Conservation (phyloP, 2,113 vertebrate genomes). For the Myanophis thanlyinensis region DNA sequence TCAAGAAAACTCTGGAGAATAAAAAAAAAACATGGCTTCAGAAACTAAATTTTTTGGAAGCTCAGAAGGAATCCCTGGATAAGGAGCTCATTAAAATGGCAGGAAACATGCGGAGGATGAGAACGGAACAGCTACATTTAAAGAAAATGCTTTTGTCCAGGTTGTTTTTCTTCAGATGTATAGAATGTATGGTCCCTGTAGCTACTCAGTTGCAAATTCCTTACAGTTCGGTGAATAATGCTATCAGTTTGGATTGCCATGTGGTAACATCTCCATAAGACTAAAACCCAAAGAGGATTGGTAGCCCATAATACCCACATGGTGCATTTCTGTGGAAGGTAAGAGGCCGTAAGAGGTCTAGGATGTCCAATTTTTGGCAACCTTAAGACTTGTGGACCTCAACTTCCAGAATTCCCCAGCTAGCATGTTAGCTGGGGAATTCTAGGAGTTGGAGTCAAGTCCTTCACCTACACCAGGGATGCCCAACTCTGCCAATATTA, state of each 20-base stretch:
- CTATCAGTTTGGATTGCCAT: not conserved
- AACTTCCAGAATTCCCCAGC: not conserved
- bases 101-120: slow-evolving; percentile 78
- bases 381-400: not conserved
- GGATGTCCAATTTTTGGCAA: not conserved
- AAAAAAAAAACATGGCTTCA: slow-evolving; percentile 74
- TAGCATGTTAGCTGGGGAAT: not conserved
- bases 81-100: slow-evolving; percentile 80
- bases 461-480: too few relatives aligned
- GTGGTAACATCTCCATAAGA: not conserved
- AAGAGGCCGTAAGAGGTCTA: not conserved
- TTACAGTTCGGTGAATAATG: not conserved
- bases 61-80: slow-evolving; percentile 79
- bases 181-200: not conserved
- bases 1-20: slow-evolving; percentile 72
- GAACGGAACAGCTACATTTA: slow-evolving; percentile 79
- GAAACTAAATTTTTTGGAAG: slow-evolving; percentile 76
- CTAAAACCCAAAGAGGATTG: not conserved
- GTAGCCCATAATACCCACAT: not conserved
- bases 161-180: slow-evolving; percentile 48
- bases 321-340: not conserved
- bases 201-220: not conserved
- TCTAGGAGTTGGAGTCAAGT: too few relatives aligned
- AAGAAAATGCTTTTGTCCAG: slow-evolving; percentile 76
- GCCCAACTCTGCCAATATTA: too few relatives aligned